Percentiles rank a stretch among this genome's conserved stretches.
Evolutionary conservation across 2,113 vertebrate species (phyloP).

Genomic region (Pica pica): DNA sequence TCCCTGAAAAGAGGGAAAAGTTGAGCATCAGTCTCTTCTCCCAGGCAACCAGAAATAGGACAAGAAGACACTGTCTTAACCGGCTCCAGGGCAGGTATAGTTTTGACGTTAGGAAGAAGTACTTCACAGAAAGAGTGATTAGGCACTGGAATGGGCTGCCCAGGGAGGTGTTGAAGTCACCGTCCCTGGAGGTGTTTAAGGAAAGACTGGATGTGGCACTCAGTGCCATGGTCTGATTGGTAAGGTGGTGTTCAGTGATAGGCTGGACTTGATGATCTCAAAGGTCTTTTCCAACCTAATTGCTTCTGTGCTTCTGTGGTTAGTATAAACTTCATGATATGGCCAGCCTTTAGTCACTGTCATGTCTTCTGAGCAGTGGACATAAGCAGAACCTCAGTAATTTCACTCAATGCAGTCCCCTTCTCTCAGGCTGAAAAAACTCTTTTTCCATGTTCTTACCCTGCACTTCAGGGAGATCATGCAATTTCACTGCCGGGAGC

Average conservation of each 20-base stretch:
- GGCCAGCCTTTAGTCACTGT: not conserved
- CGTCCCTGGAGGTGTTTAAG: fast-evolving
- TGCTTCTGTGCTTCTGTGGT: not conserved
- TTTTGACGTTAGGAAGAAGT: not conserved
- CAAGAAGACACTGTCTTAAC: not conserved
- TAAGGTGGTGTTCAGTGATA: not conserved
- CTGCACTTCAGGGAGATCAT: not conserved
- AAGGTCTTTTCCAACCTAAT: not conserved
- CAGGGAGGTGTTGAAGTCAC: not conserved
- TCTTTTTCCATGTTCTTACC: not conserved
- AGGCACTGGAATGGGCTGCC: not conserved
- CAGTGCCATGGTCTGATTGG: not conserved
- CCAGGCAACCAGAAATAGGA: not conserved
- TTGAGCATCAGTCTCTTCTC: not conserved
- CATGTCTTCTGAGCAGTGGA: not conserved
- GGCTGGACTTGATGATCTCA: not conserved
- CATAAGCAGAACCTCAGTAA: not conserved
- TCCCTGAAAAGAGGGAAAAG: not conserved
- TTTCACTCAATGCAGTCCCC: not conserved
- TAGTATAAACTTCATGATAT: not conserved
- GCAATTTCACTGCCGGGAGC: not conserved
- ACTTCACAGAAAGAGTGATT: not conserved
- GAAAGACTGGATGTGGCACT: not conserved
- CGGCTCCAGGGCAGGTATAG: not conserved
- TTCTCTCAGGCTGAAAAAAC: not conserved